A percentile compares a stretch with the other conserved stretches of the same genome.
phyloP scores from a whole-genome alignment of 2,113 vertebrate species.

The Pteropus alecto region DNA sequence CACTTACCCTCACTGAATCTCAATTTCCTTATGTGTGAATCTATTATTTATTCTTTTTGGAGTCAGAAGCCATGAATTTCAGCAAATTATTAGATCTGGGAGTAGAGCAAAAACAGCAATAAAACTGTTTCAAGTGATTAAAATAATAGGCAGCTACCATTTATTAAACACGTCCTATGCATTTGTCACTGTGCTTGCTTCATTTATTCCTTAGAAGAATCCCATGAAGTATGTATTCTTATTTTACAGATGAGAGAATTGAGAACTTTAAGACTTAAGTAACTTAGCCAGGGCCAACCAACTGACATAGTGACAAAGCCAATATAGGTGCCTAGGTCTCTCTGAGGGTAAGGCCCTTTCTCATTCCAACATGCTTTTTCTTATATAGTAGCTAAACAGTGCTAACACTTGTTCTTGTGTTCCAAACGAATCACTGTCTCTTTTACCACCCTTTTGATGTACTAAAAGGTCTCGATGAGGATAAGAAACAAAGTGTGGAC shows the following conservation, averaged over 20 bases:
- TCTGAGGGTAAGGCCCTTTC: background rate
- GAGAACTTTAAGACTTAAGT: background rate
- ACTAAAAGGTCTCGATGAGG: background rate
- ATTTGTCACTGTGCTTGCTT: background rate
- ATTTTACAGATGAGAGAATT: background rate
- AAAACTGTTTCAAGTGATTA: background rate
- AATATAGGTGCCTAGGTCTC: background rate
- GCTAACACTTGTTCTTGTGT: background rate
- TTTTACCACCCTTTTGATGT: background rate
- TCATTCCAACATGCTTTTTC: background rate
- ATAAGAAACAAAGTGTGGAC: background rate
- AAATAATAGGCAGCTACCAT: background rate
- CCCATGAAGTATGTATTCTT: background rate
- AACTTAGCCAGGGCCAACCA: background rate
- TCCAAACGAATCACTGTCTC: background rate
- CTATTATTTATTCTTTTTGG: constrained; percentile 8
- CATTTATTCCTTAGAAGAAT: constrained; percentile 2
- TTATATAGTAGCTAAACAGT: background rate
- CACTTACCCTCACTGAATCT: background rate
- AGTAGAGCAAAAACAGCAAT: background rate
- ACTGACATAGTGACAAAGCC: background rate
- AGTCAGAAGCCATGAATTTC: background rate
- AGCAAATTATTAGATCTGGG: background rate
- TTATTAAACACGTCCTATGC: background rate
- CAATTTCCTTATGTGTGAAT: background rate